phyloP scores from a whole-genome alignment of 1,140 invertebrate genomes.

The Philopotamus ludificatus region DNA sequence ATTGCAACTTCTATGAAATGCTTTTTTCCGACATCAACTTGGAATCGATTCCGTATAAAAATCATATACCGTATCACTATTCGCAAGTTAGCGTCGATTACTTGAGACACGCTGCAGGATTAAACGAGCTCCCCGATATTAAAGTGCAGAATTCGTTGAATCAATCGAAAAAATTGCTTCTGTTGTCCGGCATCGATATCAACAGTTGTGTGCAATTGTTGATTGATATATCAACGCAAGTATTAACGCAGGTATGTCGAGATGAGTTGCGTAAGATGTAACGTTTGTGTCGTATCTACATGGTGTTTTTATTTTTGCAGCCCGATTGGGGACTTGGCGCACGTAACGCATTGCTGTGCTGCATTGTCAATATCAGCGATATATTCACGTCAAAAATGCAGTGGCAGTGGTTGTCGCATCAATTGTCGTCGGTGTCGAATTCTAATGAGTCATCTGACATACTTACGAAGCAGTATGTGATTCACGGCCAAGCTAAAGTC shows the following conservation, averaged over 20 bases:
- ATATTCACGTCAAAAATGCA: constrained; percentile 66
- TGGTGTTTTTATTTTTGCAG: constrained; percentile 34
- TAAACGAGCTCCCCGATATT: constrained; percentile 29
- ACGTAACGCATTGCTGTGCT: constrained; percentile 44
- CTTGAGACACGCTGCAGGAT: constrained; percentile 35
- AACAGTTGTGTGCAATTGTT: constrained; percentile 85
- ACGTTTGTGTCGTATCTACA: background rate
- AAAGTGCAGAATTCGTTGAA: constrained; percentile 36
- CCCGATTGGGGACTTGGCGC: constrained; percentile 45
- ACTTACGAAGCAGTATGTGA: constrained; percentile 65
- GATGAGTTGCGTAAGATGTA: background rate
- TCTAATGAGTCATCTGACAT: constrained; percentile 65
- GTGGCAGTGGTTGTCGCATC: constrained; percentile 72
- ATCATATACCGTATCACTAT: constrained; percentile 26
- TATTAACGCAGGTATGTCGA: constrained; percentile 61
- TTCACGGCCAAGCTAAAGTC: constrained; percentile 64
- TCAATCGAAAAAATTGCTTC: constrained; percentile 26
- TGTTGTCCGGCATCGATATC: constrained; percentile 68
- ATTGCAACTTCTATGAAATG: constrained; percentile 29
- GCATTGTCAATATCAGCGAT: constrained; percentile 60
- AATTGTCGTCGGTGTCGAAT: constrained; percentile 58
- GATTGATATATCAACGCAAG: constrained; percentile 77
- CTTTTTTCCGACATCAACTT: constrained; percentile 32
- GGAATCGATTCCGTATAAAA: constrained; percentile 23
- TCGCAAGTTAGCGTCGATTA: constrained; percentile 36